Conservation (phyloP, 2,113 vertebrate genomes). For the Ceuthmochares aereus region DNA sequence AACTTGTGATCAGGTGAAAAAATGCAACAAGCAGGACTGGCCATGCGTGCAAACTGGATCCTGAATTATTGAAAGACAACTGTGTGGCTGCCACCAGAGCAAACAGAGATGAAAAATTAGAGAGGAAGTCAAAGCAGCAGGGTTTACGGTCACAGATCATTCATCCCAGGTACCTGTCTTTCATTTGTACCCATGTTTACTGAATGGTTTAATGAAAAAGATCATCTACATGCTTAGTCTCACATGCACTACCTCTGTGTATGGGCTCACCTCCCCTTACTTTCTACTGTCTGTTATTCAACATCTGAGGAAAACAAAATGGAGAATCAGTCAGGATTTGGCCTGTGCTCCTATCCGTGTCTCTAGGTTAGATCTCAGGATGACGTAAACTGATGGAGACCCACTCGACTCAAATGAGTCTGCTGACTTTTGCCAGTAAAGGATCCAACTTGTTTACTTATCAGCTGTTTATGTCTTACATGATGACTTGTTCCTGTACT, state of each 20-base stretch:
- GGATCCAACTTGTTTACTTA: conserved; percentile 2
- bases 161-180: background rate
- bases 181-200: background rate
- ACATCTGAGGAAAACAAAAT: background rate
- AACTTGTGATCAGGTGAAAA: conserved; percentile 4
- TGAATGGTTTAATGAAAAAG: background rate
- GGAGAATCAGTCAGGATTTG: background rate
- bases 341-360: background rate
- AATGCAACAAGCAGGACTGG: background rate
- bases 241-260: background rate
- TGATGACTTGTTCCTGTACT: background rate
- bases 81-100: background rate
- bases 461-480: conserved; percentile 1
- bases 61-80: conserved; percentile 56
- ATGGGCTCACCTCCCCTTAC: background rate
- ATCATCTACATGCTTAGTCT: background rate
- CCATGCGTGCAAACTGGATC: background rate
- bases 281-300: background rate
- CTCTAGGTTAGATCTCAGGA: background rate
- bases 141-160: rapidly evolving
- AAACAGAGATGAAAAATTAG: background rate
- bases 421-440: background rate
- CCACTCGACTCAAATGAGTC: background rate
- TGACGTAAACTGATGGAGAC: background rate
- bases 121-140: background rate